Conservation (phyloP, 37 sponge, comb jelly and placozoan species). For the Ephydatia muelleri region DNA sequence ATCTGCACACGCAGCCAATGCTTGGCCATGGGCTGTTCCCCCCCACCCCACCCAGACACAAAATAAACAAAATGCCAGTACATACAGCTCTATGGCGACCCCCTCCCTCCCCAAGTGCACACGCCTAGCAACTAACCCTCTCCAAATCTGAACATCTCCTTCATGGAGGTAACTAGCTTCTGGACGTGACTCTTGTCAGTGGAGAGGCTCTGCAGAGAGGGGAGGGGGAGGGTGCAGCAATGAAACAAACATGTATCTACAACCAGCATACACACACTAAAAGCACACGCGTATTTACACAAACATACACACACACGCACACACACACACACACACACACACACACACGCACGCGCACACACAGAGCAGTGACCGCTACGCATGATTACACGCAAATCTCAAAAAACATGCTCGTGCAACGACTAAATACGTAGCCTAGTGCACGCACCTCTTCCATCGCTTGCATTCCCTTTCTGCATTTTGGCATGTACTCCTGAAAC, state of each 20-base stretch:
- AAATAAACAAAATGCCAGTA: background rate
- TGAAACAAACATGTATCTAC: background rate
- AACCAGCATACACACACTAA: no score
- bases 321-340: background rate
- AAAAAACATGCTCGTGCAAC: background rate
- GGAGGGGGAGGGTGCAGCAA: background rate
- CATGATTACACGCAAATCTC: background rate
- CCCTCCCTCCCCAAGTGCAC: background rate
- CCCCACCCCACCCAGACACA: background rate
- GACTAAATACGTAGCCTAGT: background rate
- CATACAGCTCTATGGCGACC: background rate
- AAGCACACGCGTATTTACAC: no score
- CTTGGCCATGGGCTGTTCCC: slow-evolving; percentile 40
- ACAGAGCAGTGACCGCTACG: no score
- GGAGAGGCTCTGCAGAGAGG: slow-evolving; percentile 43
- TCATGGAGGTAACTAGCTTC: slow-evolving; percentile 55
- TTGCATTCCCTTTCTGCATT: slow-evolving; percentile 50
- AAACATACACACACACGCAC: background rate
- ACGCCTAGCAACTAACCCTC: slow-evolving; percentile 44
- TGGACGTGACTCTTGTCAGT: slow-evolving; percentile 68
- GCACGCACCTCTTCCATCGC: slow-evolving; percentile 70
- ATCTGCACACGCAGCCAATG: slow-evolving; percentile 40
- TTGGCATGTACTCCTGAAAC: slow-evolving; percentile 70
- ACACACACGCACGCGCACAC: background rate
- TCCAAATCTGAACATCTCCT: slow-evolving; percentile 52